Percentiles rank a stretch among this genome's conserved stretches.
Evolutionary conservation across 2,797 vertebrate genomes (phyloP).

Genomic region (Natrix natrix): DNA sequence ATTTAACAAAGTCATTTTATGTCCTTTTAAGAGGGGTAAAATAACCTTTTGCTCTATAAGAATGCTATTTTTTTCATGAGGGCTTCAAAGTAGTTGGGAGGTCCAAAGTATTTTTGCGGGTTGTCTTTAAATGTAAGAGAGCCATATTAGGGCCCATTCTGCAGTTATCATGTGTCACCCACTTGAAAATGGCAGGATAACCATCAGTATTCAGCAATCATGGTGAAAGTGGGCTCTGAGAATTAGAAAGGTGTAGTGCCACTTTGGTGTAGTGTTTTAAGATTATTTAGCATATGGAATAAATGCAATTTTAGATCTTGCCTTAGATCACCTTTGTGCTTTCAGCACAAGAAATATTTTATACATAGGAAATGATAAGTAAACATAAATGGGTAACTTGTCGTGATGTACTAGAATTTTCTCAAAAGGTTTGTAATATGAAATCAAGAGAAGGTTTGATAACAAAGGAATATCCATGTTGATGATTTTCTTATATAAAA

Average conservation of each 20-base stretch:
- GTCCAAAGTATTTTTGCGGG: not conserved
- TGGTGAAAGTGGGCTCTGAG: not conserved
- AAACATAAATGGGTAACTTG: not conserved
- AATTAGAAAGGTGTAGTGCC: not conserved
- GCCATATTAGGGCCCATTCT: not conserved
- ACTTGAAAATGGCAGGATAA: not conserved
- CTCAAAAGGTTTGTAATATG: not conserved
- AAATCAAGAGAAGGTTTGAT: not conserved
- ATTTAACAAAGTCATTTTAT: not conserved
- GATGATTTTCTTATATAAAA: not conserved
- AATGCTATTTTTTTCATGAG: not conserved
- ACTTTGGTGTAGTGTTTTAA: not conserved
- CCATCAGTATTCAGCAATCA: not conserved
- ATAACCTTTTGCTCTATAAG: not conserved
- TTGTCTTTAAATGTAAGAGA: not conserved
- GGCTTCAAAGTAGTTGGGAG: not conserved
- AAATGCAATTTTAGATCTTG: not conserved
- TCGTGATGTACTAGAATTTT: not conserved
- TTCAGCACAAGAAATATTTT: not conserved
- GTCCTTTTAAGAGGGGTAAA: not conserved
- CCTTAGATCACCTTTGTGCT: not conserved
- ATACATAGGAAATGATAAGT: not conserved
- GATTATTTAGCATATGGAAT: not conserved
- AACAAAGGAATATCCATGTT: not conserved
- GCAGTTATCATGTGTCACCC: not conserved